Conservation (phyloP, 2,797 vertebrate species). For the Aulostomus chinensis region DNA sequence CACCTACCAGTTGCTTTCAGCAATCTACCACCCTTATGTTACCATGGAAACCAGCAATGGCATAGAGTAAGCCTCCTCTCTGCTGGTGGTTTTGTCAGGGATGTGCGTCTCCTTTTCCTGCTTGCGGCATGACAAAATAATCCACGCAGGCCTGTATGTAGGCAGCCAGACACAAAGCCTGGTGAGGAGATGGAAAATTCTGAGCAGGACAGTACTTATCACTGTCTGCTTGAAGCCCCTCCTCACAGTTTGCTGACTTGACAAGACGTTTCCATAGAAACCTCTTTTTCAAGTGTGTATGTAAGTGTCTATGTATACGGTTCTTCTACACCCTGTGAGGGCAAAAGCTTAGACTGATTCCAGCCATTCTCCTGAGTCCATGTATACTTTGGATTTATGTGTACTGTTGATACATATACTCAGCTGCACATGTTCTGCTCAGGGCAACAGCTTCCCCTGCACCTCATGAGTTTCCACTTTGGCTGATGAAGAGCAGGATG, state of each 20-base stretch:
- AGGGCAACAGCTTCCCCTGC: slow-evolving; percentile 33
- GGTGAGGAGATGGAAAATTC: slow-evolving; percentile 46
- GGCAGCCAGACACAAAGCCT: slow-evolving; percentile 67
- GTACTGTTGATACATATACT: too few relatives aligned
- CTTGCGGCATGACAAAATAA: slow-evolving; percentile 53
- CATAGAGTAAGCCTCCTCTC: slow-evolving; percentile 22
- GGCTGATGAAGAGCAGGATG: slow-evolving; percentile 13
- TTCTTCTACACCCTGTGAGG: slow-evolving; percentile 10
- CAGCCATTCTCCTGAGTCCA: slow-evolving; percentile 8
- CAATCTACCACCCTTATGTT: slow-evolving; percentile 45
- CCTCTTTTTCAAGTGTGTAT: slow-evolving; percentile 29
- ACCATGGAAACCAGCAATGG: slow-evolving; percentile 55
- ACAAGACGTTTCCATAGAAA: slow-evolving; percentile 61
- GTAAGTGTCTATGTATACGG: not conserved
- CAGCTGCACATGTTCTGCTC: too few relatives aligned
- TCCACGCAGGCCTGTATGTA: slow-evolving; percentile 37
- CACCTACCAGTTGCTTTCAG: slow-evolving; percentile 25
- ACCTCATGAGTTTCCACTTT: slow-evolving; percentile 18
- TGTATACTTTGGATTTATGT: slow-evolving; percentile 9
- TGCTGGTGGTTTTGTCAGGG: slow-evolving; percentile 11
- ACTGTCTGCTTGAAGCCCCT: slow-evolving; percentile 26
- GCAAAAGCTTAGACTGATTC: slow-evolving; percentile 22
- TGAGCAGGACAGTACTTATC: slow-evolving; percentile 49
- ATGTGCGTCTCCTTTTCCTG: slow-evolving; percentile 47
- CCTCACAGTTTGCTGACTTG: slow-evolving; percentile 55